These are phyloP conservation scores for Sylvia borin DNA, from an alignment of 2,797 vertebrate genomes.

Conservation along the genomic window DNA sequence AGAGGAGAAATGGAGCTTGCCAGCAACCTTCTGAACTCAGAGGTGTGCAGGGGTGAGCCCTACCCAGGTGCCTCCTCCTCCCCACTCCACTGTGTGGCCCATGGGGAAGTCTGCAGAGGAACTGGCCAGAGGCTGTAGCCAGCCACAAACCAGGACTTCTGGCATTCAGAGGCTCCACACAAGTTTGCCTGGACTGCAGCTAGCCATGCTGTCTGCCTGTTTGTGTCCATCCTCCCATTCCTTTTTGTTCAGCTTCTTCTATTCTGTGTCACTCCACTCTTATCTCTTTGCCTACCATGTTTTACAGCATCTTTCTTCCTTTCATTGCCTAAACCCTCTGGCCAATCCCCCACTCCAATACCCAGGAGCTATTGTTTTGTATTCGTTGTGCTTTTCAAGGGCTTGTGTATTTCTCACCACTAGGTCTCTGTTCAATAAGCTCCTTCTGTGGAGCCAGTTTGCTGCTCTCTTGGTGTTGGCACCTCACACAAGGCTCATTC, in stretches of 20 bases:
- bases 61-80: not conserved
- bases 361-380: not conserved
- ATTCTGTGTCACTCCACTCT: not conserved
- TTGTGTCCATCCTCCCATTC: not conserved
- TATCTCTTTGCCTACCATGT: not conserved
- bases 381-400: not conserved
- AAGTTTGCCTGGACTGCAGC: not conserved
- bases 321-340: not conserved
- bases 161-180: not conserved
- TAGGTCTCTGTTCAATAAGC: not conserved
- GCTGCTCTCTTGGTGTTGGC: not conserved
- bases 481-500: not conserved
- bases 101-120: not conserved
- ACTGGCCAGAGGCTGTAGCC: not conserved
- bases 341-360: fast-evolving
- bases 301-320: not conserved
- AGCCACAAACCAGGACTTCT: not conserved
- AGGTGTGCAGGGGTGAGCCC: conserved; percentile 24
- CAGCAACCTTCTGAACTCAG: conserved; percentile 65
- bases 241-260: not conserved
- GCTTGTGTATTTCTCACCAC: not conserved
- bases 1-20: not conserved
- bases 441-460: not conserved
- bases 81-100: not conserved
- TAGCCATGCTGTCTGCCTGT: not conserved